Evolutionary conservation across 2,888 invertebrate genomes (phyloP).

Genomic region (Leucophenga maculata): DNA sequence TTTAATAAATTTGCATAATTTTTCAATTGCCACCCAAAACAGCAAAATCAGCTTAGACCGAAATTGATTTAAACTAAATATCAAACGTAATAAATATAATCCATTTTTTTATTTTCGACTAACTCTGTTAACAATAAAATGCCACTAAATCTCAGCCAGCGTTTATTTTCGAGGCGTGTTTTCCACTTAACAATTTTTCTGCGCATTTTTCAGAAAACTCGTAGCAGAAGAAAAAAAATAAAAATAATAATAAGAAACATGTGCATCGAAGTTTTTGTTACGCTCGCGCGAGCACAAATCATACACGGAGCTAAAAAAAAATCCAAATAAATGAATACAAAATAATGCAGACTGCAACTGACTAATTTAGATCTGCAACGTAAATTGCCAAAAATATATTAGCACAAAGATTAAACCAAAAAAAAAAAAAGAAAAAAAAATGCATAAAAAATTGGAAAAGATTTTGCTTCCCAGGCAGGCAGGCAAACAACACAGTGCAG

Average conservation of each 20-base stretch:
- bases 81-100: conserved; percentile 42
- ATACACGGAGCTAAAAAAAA: background rate
- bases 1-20: conserved; percentile 20
- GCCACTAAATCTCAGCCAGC: conserved; percentile 37
- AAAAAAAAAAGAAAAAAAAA: conserved; percentile 11
- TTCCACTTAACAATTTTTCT: conserved; percentile 40
- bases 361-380: conserved; percentile 30
- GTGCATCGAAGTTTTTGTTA: conserved; percentile 35
- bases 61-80: conserved; percentile 25
- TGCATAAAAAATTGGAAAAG: background rate
- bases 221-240: conserved; percentile 24
- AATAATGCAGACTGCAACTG: background rate
- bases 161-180: conserved; percentile 49
- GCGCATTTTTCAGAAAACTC: conserved; percentile 3
- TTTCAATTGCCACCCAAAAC: conserved; percentile 23
- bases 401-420: background rate
- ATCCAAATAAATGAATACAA: background rate
- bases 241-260: conserved; percentile 54
- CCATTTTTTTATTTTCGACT: background rate
- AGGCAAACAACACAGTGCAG: background rate
- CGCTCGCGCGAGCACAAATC: conserved; percentile 29
- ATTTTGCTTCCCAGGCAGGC: conserved; percentile 8
- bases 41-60: background rate
- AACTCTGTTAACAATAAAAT: conserved; percentile 45
- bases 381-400: conserved; percentile 14